A percentile compares a stretch with the other conserved stretches of the same genome.
phyloP scores from a whole-genome alignment of 2,888 invertebrate genomes.

The Ennomos erosarius region DNA sequence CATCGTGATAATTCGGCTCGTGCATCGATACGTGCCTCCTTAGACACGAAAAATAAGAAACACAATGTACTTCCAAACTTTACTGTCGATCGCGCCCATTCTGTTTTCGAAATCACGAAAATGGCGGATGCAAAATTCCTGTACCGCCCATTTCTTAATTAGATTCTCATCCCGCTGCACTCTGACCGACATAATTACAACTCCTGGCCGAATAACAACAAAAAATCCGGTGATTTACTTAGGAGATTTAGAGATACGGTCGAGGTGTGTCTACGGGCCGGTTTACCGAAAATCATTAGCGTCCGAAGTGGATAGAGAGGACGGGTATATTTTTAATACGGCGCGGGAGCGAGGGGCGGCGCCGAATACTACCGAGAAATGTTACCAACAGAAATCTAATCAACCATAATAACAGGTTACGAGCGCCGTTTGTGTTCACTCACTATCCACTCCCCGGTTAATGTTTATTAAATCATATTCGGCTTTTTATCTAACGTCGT shows the following conservation, averaged over 20 bases:
- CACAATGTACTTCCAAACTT: conserved; percentile 41
- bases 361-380: conserved; percentile 83
- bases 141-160: conserved; percentile 80
- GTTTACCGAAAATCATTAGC: conserved; percentile 85
- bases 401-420: conserved; percentile 85
- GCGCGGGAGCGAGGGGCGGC: conserved; percentile 84
- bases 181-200: conserved; percentile 84
- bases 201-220: conserved; percentile 78
- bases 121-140: conserved; percentile 69
- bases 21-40: conserved; percentile 61
- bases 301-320: conserved; percentile 76
- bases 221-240: conserved; percentile 81
- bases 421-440: conserved; percentile 79
- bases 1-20: conserved; percentile 73
- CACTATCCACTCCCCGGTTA: conserved; percentile 76
- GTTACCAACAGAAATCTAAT: conserved; percentile 85
- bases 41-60: conserved; percentile 50
- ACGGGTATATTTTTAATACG: conserved; percentile 82
- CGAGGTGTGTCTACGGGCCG: conserved; percentile 78
- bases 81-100: conserved; percentile 43
- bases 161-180: conserved; percentile 82
- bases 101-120: conserved; percentile 55
- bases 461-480: conserved; percentile 84
- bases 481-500: conserved; percentile 66
- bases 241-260: conserved; percentile 76